Evolutionary conservation across 2,113 vertebrate species (phyloP).

Genomic region (Buteo buteo): DNA sequence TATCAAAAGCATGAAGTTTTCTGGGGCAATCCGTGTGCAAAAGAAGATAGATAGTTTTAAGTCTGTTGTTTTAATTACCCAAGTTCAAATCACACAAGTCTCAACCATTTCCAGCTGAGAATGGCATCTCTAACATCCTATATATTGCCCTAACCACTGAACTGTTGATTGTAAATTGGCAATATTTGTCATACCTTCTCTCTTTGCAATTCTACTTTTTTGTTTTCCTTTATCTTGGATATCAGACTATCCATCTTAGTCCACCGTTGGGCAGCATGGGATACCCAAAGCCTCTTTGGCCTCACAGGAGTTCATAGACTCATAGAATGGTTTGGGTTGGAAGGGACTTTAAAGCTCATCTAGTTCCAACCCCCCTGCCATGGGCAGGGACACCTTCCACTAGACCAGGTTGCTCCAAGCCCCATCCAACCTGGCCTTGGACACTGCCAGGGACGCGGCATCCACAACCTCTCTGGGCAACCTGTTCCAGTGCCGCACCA

Average conservation of each 20-base stretch:
- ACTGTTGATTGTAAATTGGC: not conserved
- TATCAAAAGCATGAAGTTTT: not conserved
- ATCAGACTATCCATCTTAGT: not conserved
- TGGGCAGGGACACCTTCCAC: too few species aligned
- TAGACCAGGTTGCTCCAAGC: too few species aligned
- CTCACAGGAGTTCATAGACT: not conserved
- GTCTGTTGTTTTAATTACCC: not conserved
- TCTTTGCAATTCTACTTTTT: not conserved
- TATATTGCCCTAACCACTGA: not conserved
- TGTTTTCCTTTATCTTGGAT: not conserved
- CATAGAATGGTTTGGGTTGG: too few species aligned
- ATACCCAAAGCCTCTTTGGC: not conserved
- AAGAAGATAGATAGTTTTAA: not conserved
- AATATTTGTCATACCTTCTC: not conserved
- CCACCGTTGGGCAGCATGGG: not conserved
- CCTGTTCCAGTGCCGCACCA: too few species aligned
- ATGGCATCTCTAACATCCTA: not conserved
- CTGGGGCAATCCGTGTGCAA: not conserved
- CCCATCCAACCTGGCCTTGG: too few species aligned
- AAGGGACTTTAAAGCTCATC: too few species aligned
- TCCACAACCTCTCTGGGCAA: too few species aligned
- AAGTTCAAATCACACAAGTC: not conserved
- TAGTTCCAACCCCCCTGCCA: too few species aligned
- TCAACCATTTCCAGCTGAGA: not conserved
- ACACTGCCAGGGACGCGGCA: too few species aligned